Evolutionary conservation across 2,888 invertebrate species (phyloP).

Genomic region (Protodeltote pygarga): DNA sequence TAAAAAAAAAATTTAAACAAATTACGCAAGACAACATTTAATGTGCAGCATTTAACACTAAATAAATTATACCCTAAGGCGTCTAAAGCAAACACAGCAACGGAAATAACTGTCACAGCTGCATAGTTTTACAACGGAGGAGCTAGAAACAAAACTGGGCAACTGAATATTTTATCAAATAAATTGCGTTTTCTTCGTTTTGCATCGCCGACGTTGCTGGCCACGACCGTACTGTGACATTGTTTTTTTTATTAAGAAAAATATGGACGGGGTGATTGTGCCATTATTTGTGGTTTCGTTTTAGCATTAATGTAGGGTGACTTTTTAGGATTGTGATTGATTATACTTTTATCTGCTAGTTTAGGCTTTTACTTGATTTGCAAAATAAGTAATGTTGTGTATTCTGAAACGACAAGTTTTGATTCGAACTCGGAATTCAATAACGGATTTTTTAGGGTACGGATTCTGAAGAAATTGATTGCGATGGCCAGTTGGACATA

Average conservation of each 20-base stretch:
- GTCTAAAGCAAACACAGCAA: conserved; percentile 19
- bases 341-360: too few species aligned
- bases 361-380: too few species aligned
- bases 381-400: too few species aligned
- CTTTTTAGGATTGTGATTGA: too few species aligned
- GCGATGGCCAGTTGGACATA: too few species aligned
- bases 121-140: conserved; percentile 50
- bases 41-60: neutral
- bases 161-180: conserved; percentile 71
- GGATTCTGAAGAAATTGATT: too few species aligned
- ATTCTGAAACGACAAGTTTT: too few species aligned
- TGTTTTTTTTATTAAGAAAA: conserved; percentile 30
- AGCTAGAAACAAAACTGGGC: conserved; percentile 60
- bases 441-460: too few species aligned
- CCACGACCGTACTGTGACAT: conserved; percentile 23
- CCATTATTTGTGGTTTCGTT: conserved; percentile 4
- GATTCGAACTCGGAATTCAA: too few species aligned
- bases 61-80: neutral
- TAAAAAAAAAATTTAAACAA: neutral
- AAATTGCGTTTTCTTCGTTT: conserved; percentile 66
- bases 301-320: too few species aligned
- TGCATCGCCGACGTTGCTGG: conserved; percentile 40
- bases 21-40: neutral
- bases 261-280: conserved; percentile 32
- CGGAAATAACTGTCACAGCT: conserved; percentile 36